Percentiles rank a stretch among this genome's conserved stretches.
These are phyloP conservation scores for Eurosta solidaginis DNA, from an alignment of 1,140 invertebrate genomes.

Conservation along the genomic window DNA sequence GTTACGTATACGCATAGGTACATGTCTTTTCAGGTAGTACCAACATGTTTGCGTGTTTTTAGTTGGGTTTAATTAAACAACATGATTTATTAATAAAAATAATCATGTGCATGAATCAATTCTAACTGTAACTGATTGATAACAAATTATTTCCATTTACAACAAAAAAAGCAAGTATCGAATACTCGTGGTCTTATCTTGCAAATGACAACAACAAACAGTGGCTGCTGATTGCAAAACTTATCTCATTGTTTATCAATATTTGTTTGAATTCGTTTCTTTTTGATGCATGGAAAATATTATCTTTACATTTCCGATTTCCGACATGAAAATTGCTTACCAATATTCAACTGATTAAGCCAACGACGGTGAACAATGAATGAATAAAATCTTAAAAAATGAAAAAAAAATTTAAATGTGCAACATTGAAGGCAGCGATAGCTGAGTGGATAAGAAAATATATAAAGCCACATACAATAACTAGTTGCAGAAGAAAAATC, in stretches of 20 bases:
- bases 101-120: no score
- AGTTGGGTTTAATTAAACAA: no score
- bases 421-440: neutral
- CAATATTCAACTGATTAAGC: conserved; percentile 20
- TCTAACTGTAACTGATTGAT: no score
- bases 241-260: conserved; percentile 1
- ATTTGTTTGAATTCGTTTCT: neutral
- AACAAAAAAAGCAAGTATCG: neutral
- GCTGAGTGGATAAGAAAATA: neutral
- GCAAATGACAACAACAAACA: neutral
- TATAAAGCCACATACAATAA: neutral
- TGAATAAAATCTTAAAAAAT: neutral
- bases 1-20: no score
- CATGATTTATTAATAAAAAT: no score
- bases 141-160: neutral
- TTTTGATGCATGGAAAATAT: neutral
- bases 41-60: no score
- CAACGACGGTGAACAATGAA: neutral
- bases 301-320: neutral
- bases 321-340: conserved; percentile 19
- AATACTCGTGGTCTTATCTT: no score
- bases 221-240: neutral
- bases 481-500: neutral
- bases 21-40: no score
- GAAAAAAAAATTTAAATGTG: no score